phyloP scores from a whole-genome alignment of 2,797 vertebrate genomes.

The Labeo calbasu region DNA sequence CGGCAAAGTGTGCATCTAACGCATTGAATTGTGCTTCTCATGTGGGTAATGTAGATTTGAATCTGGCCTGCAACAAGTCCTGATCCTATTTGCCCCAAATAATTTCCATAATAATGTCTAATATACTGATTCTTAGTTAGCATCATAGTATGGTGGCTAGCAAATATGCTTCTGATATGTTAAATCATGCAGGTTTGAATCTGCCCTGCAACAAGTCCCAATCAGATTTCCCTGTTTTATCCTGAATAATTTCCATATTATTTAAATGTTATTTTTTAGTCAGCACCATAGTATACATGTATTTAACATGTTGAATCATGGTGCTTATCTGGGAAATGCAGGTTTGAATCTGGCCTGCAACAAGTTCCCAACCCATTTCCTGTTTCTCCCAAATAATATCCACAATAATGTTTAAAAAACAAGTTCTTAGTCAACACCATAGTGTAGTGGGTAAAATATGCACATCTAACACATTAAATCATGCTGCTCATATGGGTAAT shows the following conservation, averaged over 20 bases:
- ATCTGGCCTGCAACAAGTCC: not conserved
- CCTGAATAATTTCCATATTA: not conserved
- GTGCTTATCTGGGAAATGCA: not conserved
- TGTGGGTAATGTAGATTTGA: not conserved
- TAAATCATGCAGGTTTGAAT: not conserved
- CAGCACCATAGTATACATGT: not conserved
- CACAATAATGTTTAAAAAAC: not conserved
- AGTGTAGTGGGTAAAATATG: not conserved
- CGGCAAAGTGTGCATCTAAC: not conserved
- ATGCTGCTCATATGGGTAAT: not conserved
- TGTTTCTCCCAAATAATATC: not conserved
- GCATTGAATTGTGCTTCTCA: not conserved
- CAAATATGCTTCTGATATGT: not conserved
- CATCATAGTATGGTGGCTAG: not conserved
- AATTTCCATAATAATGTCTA: not conserved
- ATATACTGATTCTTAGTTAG: not conserved
- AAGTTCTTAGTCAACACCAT: not conserved
- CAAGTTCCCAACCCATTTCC: not conserved
- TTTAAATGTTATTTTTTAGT: not conserved
- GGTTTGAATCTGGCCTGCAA: not conserved
- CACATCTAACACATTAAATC: not conserved
- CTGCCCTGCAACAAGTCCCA: not conserved
- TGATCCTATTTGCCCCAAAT: not conserved
- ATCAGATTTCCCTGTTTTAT: not conserved
- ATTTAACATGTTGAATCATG: not conserved